Conservation (phyloP, 2,113 vertebrate species). For the Oreochromis aureus region DNA sequence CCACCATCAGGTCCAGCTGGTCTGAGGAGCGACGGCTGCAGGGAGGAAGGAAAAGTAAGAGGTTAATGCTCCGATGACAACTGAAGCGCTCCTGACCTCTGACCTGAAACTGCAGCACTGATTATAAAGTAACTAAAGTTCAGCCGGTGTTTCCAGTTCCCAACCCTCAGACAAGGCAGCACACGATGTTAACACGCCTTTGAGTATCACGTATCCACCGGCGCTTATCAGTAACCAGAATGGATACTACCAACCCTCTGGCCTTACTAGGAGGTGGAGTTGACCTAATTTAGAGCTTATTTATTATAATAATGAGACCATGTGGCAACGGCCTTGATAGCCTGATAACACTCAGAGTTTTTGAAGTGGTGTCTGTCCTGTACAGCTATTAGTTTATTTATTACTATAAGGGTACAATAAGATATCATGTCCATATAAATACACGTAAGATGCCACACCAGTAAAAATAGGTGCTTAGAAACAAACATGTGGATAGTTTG, state of each 20-base stretch:
- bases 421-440: background rate
- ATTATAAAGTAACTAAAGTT: background rate
- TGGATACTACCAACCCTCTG: background rate
- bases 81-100: background rate
- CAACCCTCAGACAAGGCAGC: background rate
- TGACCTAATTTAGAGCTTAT: background rate
- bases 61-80: background rate
- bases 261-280: background rate
- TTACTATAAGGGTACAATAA: background rate
- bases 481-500: background rate
- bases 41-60: background rate
- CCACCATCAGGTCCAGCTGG: conserved; percentile 72
- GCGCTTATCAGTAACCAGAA: background rate
- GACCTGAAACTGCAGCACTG: background rate
- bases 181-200: background rate
- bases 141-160: background rate
- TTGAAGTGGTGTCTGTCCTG: background rate
- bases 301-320: background rate
- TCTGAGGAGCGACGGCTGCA: conserved; percentile 67
- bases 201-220: background rate
- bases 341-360: background rate
- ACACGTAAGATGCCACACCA: background rate
- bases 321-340: background rate
- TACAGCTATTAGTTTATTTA: background rate
- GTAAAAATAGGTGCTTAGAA: background rate